Evolutionary conservation across 2,797 vertebrate genomes (phyloP), one percentile per base, ranked within the genome.

Genomic region (Acanthiza pusilla): DNA sequence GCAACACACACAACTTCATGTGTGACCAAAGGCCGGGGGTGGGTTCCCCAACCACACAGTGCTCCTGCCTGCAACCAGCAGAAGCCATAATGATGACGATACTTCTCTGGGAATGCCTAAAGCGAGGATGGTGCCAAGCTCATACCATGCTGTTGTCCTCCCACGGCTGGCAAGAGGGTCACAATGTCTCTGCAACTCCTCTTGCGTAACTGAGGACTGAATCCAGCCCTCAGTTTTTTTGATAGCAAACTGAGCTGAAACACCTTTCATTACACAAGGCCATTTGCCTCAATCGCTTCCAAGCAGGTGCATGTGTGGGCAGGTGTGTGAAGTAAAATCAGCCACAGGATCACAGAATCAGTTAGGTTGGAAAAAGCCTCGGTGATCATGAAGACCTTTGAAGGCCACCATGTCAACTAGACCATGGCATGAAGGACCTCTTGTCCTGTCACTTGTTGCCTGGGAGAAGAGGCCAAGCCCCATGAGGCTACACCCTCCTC

Each of bases 31-130:
- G 38, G 27, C 57, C 47, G 63, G 65, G 17, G 42, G 20, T 1
- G 0, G 7, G 1, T 48, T 86, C 30, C 36, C 51, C 80, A 86
- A 1, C 9, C 57, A 74, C 0, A 3, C 22, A 38, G 18, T 0
- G 23, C 18, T 58, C 50, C 48, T 74, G 34, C 63, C 60, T 50
- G 48, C 32, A 66, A 74, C 51, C 65, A 51, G 51, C 20, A 32
- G n/a, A 67, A 83, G 70, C 58, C 9, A 2, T 74, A 61, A 91
- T 63, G 63, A 53, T 1, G 6, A n/a, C 0, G 0, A 40, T 68
- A 68, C 29, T 80, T 30, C 27, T 18, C 57, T 34, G 58, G 43
- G 50, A 95, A 94, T 62, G 57, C 51, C 65, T 53, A 10, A 21
- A 29, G 67, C 42, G 32, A 88, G 23, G 34, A 51, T 0, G 2